Evolutionary conservation across 2,797 vertebrate species (phyloP).

Genomic region (Anguilla megastoma): DNA sequence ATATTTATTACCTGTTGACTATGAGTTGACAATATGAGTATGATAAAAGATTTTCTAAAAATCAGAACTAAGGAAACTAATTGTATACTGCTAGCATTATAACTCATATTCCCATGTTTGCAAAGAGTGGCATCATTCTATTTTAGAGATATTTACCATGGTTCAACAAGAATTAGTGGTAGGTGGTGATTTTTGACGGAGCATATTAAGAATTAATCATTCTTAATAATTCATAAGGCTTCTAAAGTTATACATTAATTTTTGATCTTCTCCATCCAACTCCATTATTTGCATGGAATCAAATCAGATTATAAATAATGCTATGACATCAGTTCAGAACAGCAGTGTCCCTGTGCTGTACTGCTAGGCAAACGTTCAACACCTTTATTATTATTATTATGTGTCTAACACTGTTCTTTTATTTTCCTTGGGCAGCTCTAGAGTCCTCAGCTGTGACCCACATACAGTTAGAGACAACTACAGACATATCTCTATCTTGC

Average conservation of each 20-base stretch:
- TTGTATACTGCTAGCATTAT: not conserved
- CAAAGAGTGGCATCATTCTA: slow-evolving; percentile 22
- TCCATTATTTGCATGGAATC: slow-evolving; percentile 74
- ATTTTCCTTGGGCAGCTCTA: slow-evolving; percentile 12
- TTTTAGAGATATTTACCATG: slow-evolving; percentile 44
- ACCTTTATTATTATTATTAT: slow-evolving; percentile 17
- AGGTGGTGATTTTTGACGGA: slow-evolving; percentile 73
- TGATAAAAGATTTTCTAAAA: not conserved
- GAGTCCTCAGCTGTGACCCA: slow-evolving; percentile 16
- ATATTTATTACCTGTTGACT: not conserved
- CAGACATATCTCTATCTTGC: not conserved
- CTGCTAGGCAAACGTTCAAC: not conserved
- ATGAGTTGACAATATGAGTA: not conserved
- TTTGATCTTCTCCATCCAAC: slow-evolving; percentile 67
- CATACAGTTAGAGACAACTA: not conserved
- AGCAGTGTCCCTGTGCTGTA: not conserved
- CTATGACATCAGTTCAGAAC: slow-evolving; percentile 52
- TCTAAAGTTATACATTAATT: slow-evolving; percentile 76
- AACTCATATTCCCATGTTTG: not conserved
- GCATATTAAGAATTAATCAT: slow-evolving; percentile 77
- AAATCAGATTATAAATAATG: slow-evolving; percentile 69
- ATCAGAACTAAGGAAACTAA: not conserved
- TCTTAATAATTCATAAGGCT: slow-evolving; percentile 73
- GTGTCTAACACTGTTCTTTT: slow-evolving; percentile 19
- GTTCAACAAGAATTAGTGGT: slow-evolving; percentile 66